These are phyloP conservation scores for Ecliptopera silaceata DNA, from an alignment of 2,888 invertebrate genomes.

Conservation along the genomic window DNA sequence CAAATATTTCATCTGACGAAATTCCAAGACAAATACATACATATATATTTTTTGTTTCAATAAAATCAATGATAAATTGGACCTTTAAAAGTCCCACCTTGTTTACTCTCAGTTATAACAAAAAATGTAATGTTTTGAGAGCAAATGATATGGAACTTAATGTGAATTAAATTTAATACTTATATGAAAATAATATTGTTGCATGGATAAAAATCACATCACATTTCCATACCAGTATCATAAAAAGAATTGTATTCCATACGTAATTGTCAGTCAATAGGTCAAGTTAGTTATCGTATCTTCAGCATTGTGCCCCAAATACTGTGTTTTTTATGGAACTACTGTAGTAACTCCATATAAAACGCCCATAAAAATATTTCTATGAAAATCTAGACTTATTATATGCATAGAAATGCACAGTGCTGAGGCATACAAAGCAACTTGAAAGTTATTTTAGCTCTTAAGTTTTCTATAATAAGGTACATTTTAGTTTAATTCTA, in stretches of 20 bases:
- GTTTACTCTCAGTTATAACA: neutral
- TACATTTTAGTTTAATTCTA: slow-evolving; percentile 53
- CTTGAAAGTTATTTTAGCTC: slow-evolving; percentile 20
- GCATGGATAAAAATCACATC: neutral
- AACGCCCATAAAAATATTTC: too few species aligned
- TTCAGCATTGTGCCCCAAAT: neutral
- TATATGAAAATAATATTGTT: neutral
- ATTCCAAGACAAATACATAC: too few species aligned
- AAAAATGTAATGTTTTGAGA: neutral
- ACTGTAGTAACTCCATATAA: too few species aligned
- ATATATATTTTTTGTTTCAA: too few species aligned
- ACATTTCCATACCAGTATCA: neutral
- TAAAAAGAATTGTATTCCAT: neutral
- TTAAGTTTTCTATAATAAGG: slow-evolving; percentile 39
- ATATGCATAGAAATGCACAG: neutral
- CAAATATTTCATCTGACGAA: too few species aligned
- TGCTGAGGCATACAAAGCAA: neutral
- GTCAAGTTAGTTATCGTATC: neutral
- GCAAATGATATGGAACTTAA: neutral
- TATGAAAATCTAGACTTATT: too few species aligned
- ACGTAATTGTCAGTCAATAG: slow-evolving; percentile 1
- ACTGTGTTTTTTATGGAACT: neutral
- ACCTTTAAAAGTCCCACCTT: neutral
- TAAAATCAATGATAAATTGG: too few species aligned
- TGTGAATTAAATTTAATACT: neutral